These are phyloP conservation scores for Drosophila bocqueti DNA, from an alignment of 1,140 invertebrate genomes.

Conservation along the genomic window DNA sequence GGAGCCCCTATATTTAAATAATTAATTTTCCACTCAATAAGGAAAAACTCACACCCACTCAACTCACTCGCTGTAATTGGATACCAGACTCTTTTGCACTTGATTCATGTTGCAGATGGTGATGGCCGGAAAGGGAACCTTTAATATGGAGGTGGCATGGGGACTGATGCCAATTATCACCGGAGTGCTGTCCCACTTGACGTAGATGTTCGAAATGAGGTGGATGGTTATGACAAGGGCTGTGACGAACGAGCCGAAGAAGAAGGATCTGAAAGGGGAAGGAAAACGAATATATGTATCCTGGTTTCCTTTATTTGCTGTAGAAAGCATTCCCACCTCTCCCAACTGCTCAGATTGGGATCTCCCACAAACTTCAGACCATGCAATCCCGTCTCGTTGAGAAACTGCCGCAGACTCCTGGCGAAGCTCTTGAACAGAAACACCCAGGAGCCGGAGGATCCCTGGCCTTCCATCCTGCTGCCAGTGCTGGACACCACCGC, in stretches of 20 bases:
- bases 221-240: constrained; percentile 88
- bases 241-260: constrained; percentile 86
- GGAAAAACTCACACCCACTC: neutral
- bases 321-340: constrained; percentile 86
- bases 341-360: constrained; percentile 87
- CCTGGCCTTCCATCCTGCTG: neutral
- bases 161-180: constrained; percentile 91
- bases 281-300: neutral
- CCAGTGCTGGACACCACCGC: neutral
- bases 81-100: constrained; percentile 86
- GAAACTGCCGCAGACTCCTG: constrained; percentile 85
- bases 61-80: constrained; percentile 59
- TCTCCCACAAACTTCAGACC: constrained; percentile 91
- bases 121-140: constrained; percentile 91
- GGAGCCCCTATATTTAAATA: constrained; percentile 45
- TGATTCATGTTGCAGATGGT: constrained; percentile 94
- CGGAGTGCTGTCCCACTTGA: constrained; percentile 89
- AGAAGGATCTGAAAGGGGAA: constrained; percentile 54
- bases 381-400: constrained; percentile 88
- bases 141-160: constrained; percentile 87
- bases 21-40: neutral
- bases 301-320: neutral
- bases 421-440: constrained; percentile 46
- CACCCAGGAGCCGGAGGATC: constrained; percentile 15
- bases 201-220: constrained; percentile 90